Conservation (phyloP, 2,888 invertebrate species). For the Ernsta delagoae region DNA sequence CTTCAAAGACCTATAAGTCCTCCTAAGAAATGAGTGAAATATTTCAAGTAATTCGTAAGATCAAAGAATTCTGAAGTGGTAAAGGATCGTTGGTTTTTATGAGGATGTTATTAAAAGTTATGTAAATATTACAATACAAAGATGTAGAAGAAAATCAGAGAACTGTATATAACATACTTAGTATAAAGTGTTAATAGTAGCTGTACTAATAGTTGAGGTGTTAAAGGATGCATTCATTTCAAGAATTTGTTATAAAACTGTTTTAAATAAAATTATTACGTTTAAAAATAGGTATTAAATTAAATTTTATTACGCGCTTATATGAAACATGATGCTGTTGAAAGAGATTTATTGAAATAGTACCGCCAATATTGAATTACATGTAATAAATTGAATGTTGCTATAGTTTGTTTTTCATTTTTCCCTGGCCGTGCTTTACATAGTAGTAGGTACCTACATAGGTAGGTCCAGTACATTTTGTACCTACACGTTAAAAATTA, state of each 20-base stretch:
- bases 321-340: conserved; percentile 8
- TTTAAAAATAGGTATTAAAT: neutral
- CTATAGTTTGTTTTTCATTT: conserved; percentile 19
- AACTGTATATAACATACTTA: conserved; percentile 17
- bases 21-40: conserved; percentile 12
- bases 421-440: neutral
- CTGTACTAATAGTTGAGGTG: conserved; percentile 15
- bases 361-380: conserved; percentile 18
- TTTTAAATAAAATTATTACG: neutral
- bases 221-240: conserved; percentile 1
- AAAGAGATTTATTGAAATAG: conserved; percentile 13
- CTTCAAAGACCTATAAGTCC: conserved; percentile 6
- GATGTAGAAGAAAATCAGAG: conserved; percentile 11
- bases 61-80: conserved; percentile 6
- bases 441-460: no score
- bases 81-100: neutral
- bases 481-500: neutral
- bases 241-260: conserved; percentile 15
- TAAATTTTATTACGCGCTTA: conserved; percentile 17
- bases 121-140: conserved; percentile 17
- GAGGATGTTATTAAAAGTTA: conserved; percentile 12
- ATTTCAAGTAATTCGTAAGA: neutral
- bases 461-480: neutral
- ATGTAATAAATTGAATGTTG: conserved; percentile 35
- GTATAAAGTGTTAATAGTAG: conserved; percentile 17